Evolutionary conservation across 2,113 vertebrate genomes (phyloP).

Genomic region (Sinosuthora webbiana): DNA sequence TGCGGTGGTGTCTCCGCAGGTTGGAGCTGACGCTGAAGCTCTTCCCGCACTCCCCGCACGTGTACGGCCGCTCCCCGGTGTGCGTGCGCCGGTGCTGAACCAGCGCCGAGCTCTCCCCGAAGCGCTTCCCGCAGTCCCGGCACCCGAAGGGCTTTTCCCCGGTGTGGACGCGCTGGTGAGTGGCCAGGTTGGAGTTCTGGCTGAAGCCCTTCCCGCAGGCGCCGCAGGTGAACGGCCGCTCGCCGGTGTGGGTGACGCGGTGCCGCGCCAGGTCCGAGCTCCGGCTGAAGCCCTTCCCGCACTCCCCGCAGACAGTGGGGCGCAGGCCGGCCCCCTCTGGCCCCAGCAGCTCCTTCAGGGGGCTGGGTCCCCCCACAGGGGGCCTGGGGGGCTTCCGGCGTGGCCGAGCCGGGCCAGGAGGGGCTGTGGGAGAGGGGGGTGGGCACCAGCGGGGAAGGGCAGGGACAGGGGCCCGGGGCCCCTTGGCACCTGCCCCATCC

Average conservation of each 20-base stretch:
- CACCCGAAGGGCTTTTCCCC: background rate
- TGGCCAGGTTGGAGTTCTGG: constrained; percentile 66
- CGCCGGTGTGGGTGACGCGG: constrained; percentile 58
- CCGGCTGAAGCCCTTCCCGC: constrained; percentile 67
- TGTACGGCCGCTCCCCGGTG: constrained; percentile 76
- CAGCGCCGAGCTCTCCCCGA: background rate
- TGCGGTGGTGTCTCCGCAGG: constrained; percentile 43
- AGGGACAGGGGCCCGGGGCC: background rate
- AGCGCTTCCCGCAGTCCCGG: background rate
- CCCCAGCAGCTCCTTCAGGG: constrained; percentile 45
- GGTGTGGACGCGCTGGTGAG: background rate
- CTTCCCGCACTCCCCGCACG: constrained; percentile 70
- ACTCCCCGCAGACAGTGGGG: constrained; percentile 63
- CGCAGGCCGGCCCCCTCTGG: constrained; percentile 6
- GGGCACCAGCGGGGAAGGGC: rapidly evolving
- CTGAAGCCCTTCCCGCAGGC: constrained; percentile 80
- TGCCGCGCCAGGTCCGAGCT: constrained; percentile 64
- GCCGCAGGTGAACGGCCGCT: constrained; percentile 72
- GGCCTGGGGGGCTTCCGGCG: background rate
- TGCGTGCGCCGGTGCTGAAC: background rate
- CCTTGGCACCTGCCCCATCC: background rate
- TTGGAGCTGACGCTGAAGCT: constrained; percentile 67
- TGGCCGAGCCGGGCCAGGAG: rapidly evolving
- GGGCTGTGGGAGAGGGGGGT: background rate
- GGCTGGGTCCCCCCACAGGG: background rate